A percentile compares a stretch with the other conserved stretches of the same genome.
Conservation (phyloP, 1,140 invertebrate genomes). For the Drosophila obscura region DNA sequence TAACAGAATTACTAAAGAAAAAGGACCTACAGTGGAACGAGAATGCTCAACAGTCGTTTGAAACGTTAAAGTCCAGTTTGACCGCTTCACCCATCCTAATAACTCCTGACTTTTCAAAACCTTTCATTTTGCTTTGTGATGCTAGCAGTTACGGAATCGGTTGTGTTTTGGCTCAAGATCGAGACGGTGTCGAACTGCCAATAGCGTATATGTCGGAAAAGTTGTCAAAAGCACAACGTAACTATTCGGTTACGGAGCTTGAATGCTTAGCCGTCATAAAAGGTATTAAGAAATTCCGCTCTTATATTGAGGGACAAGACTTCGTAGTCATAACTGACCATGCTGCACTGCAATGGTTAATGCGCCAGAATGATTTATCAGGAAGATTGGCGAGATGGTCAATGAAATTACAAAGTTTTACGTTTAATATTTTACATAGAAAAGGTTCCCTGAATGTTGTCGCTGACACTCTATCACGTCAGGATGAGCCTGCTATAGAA, state of each 20-base stretch:
- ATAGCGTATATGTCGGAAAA: too few relatives aligned
- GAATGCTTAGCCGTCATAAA: conserved; percentile 55
- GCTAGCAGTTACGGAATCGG: background rate
- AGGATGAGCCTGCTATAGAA: conserved; percentile 3
- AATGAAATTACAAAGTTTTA: conserved; percentile 12
- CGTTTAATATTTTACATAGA: background rate
- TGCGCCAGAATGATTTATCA: conserved; percentile 75
- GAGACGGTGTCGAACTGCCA: conserved; percentile 55
- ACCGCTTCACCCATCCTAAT: too few relatives aligned
- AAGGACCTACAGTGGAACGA: too few relatives aligned
- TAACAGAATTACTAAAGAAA: too few relatives aligned
- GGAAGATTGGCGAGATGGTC: conserved; percentile 38
- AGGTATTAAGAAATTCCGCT: background rate
- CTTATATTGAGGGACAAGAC: too few relatives aligned
- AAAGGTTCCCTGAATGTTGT: conserved; percentile 13
- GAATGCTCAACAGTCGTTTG: too few relatives aligned
- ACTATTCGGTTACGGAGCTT: too few relatives aligned
- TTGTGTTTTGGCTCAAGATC: conserved; percentile 1
- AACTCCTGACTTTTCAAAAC: too few relatives aligned
- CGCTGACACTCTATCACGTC: background rate
- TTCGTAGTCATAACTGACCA: conserved; percentile 35
- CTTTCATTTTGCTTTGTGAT: too few relatives aligned
- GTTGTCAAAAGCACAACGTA: too few relatives aligned
- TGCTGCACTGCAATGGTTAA: conserved; percentile 59
- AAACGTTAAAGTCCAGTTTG: too few relatives aligned